A percentile compares a stretch with the other conserved stretches of the same genome.
Evolutionary conservation across 1,140 invertebrate genomes (phyloP).

Genomic region (Antheraea pernyi): DNA sequence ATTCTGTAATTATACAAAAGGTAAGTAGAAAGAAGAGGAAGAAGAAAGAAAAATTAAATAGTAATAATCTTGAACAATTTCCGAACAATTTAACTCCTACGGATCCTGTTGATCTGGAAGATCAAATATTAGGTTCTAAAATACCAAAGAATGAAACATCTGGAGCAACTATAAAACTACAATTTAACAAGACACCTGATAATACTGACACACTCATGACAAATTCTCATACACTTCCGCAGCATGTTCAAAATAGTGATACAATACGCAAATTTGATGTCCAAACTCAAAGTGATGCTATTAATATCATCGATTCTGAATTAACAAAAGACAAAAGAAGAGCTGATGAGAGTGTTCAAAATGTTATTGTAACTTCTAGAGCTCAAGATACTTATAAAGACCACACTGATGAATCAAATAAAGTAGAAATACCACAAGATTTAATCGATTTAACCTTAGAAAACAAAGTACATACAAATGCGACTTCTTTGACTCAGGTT

Average conservation of each 20-base stretch:
- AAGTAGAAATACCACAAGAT: not conserved
- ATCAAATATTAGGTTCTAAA: slow-evolving; percentile 20
- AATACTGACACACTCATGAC: not conserved
- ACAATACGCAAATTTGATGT: not conserved
- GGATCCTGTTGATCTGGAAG: slow-evolving; percentile 22
- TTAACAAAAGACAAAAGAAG: not conserved
- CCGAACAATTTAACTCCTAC: not conserved
- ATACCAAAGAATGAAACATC: slow-evolving; percentile 18
- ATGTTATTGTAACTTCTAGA: not conserved
- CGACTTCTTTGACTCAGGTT: not conserved
- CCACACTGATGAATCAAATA: not conserved
- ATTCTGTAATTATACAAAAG: not conserved
- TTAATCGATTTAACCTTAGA: not conserved
- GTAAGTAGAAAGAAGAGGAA: slow-evolving; percentile 8
- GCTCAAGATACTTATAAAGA: not conserved
- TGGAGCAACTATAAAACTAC: not conserved
- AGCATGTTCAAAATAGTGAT: not conserved
- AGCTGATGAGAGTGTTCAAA: not conserved
- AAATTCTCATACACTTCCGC: not conserved
- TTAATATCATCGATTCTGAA: not conserved
- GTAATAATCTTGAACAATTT: not conserved
- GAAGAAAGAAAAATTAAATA: not conserved
- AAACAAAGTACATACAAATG: not conserved
- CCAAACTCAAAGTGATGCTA: not conserved
- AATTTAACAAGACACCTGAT: not conserved